phyloP scores from a whole-genome alignment of 2,113 vertebrate species.

The Gasterosteus aculeatus region DNA sequence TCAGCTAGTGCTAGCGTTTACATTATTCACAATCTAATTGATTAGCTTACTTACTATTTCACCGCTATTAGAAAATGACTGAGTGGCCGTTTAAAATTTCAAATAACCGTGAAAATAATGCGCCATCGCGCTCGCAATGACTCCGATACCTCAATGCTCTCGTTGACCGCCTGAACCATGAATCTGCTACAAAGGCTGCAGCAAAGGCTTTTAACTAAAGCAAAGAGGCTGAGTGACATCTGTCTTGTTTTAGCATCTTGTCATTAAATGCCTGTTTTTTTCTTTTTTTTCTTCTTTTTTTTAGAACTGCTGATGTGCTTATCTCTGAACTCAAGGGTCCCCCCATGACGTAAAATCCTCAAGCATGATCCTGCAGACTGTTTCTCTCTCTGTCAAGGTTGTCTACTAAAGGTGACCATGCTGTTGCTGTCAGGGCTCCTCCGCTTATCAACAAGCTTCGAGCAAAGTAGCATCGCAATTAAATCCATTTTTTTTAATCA shows the following conservation, averaged over 20 bases:
- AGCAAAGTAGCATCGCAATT: constrained; percentile 18
- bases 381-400: constrained; percentile 41
- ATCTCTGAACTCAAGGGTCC: constrained; percentile 28
- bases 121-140: not conserved
- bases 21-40: not conserved
- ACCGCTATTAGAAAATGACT: not conserved
- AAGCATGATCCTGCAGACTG: constrained; percentile 25
- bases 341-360: constrained; percentile 16
- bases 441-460: constrained; percentile 21
- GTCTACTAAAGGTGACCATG: constrained; percentile 38
- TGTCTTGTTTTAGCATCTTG: constrained; percentile 13
- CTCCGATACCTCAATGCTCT: not conserved
- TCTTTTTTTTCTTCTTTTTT: constrained; percentile 28
- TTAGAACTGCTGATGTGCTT: constrained; percentile 19
- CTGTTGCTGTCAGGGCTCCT: constrained; percentile 23
- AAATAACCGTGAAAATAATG: not conserved
- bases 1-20: not conserved
- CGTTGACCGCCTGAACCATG: not conserved
- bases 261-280: constrained; percentile 10
- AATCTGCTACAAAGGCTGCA: constrained; percentile 19
- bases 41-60: not conserved
- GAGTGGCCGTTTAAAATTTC: not conserved
- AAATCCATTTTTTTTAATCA: constrained; percentile 16
- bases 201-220: constrained; percentile 29
- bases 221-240: not conserved